Conservation (phyloP, 2,888 invertebrate genomes). For the Myathropa florea region DNA sequence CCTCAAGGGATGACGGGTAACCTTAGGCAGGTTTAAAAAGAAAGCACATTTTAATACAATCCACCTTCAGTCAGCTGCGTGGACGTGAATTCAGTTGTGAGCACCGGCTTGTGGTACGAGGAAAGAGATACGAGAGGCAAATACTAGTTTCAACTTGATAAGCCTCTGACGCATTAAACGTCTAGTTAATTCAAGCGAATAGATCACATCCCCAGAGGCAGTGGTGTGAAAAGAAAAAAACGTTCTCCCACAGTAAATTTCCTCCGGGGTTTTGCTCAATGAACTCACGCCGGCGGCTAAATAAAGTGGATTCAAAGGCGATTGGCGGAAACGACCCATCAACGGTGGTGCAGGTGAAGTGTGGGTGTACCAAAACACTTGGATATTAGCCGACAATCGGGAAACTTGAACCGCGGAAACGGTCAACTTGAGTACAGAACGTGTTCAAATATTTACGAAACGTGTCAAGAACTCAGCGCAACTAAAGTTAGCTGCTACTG, state of each 20-base stretch:
- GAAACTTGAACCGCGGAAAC: constrained; percentile 71
- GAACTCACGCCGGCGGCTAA: not conserved
- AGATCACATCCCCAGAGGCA: constrained; percentile 24
- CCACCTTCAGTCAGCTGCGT: not conserved
- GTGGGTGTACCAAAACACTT: constrained; percentile 15
- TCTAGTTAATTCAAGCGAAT: constrained; percentile 2
- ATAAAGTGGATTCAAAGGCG: not conserved
- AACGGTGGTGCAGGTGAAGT: not conserved
- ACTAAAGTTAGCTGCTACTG: constrained; percentile 16
- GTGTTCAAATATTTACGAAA: constrained; percentile 80
- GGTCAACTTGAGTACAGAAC: constrained; percentile 73
- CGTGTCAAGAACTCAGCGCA: constrained; percentile 77
- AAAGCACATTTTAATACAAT: too few relatives aligned
- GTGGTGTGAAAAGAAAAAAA: not conserved
- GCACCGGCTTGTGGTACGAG: too few relatives aligned
- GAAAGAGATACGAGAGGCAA: too few relatives aligned
- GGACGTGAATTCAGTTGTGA: too few relatives aligned
- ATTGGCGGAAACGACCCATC: not conserved
- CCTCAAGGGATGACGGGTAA: not conserved
- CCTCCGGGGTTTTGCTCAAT: not conserved
- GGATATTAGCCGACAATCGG: constrained; percentile 66
- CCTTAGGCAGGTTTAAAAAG: not conserved
- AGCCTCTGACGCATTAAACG: not conserved
- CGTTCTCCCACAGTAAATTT: not conserved
- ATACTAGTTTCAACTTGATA: not conserved